These are phyloP conservation scores for Anser brachyrhynchus DNA, from an alignment of 2,113 vertebrate genomes.

Conservation along the genomic window DNA sequence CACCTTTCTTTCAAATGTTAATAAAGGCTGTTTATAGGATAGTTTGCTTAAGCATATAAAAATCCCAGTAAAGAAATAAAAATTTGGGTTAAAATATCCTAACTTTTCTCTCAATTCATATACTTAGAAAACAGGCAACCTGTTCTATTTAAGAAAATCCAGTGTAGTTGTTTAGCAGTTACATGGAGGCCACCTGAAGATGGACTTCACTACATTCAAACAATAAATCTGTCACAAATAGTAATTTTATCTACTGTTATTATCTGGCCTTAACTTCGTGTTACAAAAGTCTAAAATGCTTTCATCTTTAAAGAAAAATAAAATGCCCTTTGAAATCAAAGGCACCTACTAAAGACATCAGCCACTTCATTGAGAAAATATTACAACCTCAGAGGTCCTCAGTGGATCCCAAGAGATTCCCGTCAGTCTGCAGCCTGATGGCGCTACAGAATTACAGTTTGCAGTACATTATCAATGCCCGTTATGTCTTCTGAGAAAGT, in stretches of 20 bases:
- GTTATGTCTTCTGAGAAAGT: conserved; percentile 57
- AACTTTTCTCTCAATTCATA: neutral
- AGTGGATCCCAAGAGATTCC: conserved; percentile 53
- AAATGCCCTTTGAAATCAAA: conserved; percentile 70
- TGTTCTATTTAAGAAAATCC: neutral
- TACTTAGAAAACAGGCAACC: neutral
- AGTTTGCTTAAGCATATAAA: conserved; percentile 10
- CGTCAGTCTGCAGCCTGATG: conserved; percentile 57
- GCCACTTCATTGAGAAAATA: conserved; percentile 56
- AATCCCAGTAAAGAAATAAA: neutral
- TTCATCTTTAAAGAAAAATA: conserved; percentile 59
- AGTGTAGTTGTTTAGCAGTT: conserved; percentile 31
- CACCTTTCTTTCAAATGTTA: conserved; percentile 1
- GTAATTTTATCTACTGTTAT: conserved; percentile 6
- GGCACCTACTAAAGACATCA: conserved; percentile 62
- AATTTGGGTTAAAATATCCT: neutral
- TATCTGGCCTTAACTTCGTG: conserved; percentile 21
- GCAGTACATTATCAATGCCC: conserved; percentile 29
- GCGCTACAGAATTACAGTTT: conserved; percentile 62
- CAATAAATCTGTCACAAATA: conserved; percentile 31
- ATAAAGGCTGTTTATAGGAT: neutral
- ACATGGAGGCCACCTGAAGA: conserved; percentile 1
- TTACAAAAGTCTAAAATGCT: conserved; percentile 39
- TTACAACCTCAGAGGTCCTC: conserved; percentile 19
- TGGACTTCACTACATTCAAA: conserved; percentile 8